Base-by-base conservation (phyloP, 1,140 invertebrate species). In the Varroa destructor region DNA sequence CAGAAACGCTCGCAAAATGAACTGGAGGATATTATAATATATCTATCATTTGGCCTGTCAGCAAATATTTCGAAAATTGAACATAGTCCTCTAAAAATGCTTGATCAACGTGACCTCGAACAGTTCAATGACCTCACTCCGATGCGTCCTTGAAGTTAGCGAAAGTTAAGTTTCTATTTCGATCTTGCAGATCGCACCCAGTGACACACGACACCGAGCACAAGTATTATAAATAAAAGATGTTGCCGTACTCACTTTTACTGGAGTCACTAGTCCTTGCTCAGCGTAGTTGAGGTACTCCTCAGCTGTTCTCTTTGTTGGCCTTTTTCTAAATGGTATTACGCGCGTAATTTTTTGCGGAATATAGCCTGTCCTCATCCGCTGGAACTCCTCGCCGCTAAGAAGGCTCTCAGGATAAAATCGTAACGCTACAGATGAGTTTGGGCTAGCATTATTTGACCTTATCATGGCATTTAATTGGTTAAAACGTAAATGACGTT, bases 361-460 rank as follows among this genome's bases (percentile, higher is more conserved):
- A 37, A 67, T 67, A 37, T 43, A 67, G 5, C 61, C 61, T 40
- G 46, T 40, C 2, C 61, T 40, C 12, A 40, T 12, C 14, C 61
- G 61, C 5, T 12, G 40, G 61, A 67, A 67, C 46, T 67, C 61
- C 46, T 67, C 61, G 40, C 12, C 10, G 37, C 61, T 40, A 46
- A 43, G 46, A 46, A 67, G 61, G 61, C 61, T 67, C 37, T 67
- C 61, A 46, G 61, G 61, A 8, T 67, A 67, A 46, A 67, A 67
- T 46, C 61, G 40, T 46, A 67, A 25, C 2, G 61, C 61, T 12
- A 67, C 46, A 36, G 14, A 43, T 2, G 61, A 67, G 14, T 46
- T 67, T 40, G 61, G 61, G 46, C 40, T 40, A 2, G 61, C 61
- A 40, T 67, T 67, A 40, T 67, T 67, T 46, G 37, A 25, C 4